Percentiles rank a stretch among this genome's conserved stretches.
Evolutionary conservation across 2,888 invertebrate genomes (phyloP).

Genomic region (Lamproptera curius): DNA sequence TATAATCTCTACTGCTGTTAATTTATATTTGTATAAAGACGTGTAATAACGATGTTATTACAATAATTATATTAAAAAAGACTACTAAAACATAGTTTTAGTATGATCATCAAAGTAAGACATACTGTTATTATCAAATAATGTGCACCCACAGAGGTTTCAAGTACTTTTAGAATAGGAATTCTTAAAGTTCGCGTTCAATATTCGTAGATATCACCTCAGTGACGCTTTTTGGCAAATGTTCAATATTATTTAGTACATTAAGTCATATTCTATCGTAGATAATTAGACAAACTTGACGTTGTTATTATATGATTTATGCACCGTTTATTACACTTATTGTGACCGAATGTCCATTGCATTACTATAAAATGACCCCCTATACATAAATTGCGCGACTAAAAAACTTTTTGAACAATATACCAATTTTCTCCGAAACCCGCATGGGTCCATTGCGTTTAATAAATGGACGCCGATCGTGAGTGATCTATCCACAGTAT

Average conservation of each 20-base stretch:
- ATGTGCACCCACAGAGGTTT: too few species aligned
- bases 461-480: constrained; percentile 69
- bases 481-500: constrained; percentile 50
- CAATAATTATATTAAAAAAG: too few species aligned
- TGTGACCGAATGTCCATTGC: not conserved
- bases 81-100: too few species aligned
- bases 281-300: not conserved
- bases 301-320: too few species aligned
- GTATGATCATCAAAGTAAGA: too few species aligned
- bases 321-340: too few species aligned
- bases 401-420: constrained; percentile 15
- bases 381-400: constrained; percentile 5
- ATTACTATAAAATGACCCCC: not conserved
- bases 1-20: too few species aligned
- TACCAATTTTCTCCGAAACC: constrained; percentile 33
- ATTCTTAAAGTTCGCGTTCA: too few species aligned
- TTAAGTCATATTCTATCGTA: not conserved
- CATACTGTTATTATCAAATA: too few species aligned
- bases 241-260: not conserved
- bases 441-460: constrained; percentile 60
- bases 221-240: not conserved
- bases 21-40: too few species aligned
- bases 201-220: not conserved
- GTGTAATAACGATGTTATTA: too few species aligned
- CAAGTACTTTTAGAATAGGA: too few species aligned